Percentiles rank a stretch among this genome's conserved stretches.
Conservation (phyloP, 2,888 invertebrate genomes). For the Cephus spinipes region DNA sequence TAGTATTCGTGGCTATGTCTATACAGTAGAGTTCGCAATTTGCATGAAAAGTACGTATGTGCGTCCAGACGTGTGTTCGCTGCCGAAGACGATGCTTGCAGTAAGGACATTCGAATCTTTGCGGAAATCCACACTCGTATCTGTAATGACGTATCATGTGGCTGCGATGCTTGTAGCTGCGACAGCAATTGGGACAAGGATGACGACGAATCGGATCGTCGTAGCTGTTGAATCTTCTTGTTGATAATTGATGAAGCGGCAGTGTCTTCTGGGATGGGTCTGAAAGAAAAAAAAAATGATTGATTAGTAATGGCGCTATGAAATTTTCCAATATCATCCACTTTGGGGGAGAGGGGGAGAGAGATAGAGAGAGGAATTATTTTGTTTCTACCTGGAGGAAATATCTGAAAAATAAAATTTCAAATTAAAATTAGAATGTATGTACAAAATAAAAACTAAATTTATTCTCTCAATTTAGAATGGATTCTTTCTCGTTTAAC, state of each 20-base stretch:
- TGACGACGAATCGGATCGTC: slow-evolving; percentile 42
- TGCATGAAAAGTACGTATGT: slow-evolving; percentile 57
- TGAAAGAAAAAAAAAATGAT: not conserved
- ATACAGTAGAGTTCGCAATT: slow-evolving; percentile 55
- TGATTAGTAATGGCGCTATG: no score
- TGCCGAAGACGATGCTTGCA: slow-evolving; percentile 61
- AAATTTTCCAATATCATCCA: no score
- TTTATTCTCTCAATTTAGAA: no score
- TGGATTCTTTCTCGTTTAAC: no score
- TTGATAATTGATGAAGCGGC: not conserved
- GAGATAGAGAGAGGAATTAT: no score
- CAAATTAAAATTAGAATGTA: no score
- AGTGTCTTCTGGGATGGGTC: not conserved
- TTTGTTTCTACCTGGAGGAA: not conserved
- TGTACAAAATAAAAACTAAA: no score
- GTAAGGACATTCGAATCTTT: slow-evolving; percentile 63
- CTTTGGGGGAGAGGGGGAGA: no score
- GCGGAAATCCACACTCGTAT: slow-evolving; percentile 64
- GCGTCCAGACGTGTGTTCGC: slow-evolving; percentile 60
- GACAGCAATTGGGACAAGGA: slow-evolving; percentile 70
- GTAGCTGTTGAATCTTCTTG: not conserved
- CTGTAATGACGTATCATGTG: slow-evolving; percentile 72
- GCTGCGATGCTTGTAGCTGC: slow-evolving; percentile 73
- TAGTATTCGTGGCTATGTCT: slow-evolving; percentile 55
- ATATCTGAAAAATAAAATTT: no score